Base-by-base conservation (phyloP, 2,797 vertebrate genomes). In the Gymnothorax reevesii region DNA sequence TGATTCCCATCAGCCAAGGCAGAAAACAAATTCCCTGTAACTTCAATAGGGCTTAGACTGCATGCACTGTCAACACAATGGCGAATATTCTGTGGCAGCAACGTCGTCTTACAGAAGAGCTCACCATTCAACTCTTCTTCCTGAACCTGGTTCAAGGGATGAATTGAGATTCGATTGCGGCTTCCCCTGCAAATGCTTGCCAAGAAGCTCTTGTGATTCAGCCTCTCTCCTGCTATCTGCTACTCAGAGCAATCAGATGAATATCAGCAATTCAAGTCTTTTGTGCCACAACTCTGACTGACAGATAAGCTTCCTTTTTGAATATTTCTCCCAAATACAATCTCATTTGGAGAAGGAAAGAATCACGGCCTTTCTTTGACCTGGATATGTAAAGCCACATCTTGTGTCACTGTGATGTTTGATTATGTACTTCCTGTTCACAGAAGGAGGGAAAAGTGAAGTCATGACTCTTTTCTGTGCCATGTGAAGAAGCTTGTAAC, bases 121-220 rank as follows among this genome's bases (percentile, higher is more conserved):
- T 79, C 75, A 7, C 49, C 75, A 79, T 79, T 79, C 75, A 79
- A 55, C 17, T 13, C 75, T 22, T 55, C 75, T 79, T 79, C 75
- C 75, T 79, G 75, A 54, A 79, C 75, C 75, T 79, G 75, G 17
- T 79, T 54, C 75, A 22, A 6, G 15, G 22, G 75, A 79, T 79
- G 75, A 79, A 55, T 55, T 17, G 17, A 42, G 49, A 79, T 79
- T 79, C 75, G 54, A 54, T 22, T n/a, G 17, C 27, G 73, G 49
- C 75, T 79, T 20, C 12, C 75, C 75, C 42, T 9, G 17, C n/a
- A 20, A 3, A 17, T 54, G 75, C 3, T 79, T 20, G 9, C 75
- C 7, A 13, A 52, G 73, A 77, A 15, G 73, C 49, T 15, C 73
- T 52, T 1, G 75, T 17, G 22, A 55, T 79, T 79, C 49, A 79